A percentile compares a stretch with the other conserved stretches of the same genome.
phyloP scores from a whole-genome alignment of 2,113 vertebrate genomes.

The Myrmecophaga tridactyla region DNA sequence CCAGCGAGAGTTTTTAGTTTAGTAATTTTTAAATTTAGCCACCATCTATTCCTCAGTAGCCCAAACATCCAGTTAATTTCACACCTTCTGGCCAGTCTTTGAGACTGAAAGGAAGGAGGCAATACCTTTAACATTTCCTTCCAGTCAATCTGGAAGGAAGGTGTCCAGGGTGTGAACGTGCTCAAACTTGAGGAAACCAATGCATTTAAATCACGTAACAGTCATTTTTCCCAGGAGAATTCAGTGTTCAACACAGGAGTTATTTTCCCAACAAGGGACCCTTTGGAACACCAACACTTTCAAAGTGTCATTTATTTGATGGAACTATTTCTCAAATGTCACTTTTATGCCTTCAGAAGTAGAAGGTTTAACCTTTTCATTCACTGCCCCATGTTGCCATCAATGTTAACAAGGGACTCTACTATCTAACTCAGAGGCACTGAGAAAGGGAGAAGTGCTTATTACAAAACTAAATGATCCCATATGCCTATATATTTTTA shows the following conservation, averaged over 20 bases:
- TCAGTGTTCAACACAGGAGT: not conserved
- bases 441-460: not conserved
- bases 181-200: not conserved
- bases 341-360: conserved; percentile 20
- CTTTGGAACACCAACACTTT: not conserved
- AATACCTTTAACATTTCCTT: not conserved
- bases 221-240: not conserved
- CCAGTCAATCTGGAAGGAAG: not conserved
- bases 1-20: not conserved
- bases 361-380: not conserved
- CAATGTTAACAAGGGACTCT: not conserved
- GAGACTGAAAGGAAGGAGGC: not conserved
- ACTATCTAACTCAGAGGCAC: not conserved
- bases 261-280: not conserved
- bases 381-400: not conserved
- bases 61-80: not conserved
- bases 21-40: not conserved
- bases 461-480: not conserved
- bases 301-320: not conserved
- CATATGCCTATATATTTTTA: not conserved
- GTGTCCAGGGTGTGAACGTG: not conserved
- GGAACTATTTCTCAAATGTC: conserved; percentile 14
- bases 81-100: not conserved
- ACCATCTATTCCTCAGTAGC: not conserved
- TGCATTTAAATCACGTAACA: not conserved